Evolutionary conservation across 2,888 invertebrate species (phyloP).

Genomic region (Eupithecia inturbata): DNA sequence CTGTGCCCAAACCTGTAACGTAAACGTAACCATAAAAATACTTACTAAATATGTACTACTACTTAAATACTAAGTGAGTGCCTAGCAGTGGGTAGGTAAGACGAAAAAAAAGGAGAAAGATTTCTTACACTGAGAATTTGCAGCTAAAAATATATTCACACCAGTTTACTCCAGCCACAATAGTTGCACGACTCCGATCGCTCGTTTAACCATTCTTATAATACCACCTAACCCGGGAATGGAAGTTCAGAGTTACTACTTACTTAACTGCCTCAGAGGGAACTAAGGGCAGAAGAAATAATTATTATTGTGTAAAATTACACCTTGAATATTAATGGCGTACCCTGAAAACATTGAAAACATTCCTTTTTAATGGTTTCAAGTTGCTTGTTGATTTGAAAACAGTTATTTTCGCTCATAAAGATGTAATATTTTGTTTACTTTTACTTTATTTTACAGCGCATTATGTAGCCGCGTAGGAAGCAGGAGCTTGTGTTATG

Average conservation of each 20-base stretch:
- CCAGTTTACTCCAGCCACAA: not conserved
- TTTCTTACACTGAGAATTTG: no score
- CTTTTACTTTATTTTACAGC: no score
- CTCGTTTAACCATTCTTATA: conserved; percentile 12
- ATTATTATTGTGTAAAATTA: conserved; percentile 32
- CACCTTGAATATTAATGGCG: conserved; percentile 26
- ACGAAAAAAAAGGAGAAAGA: no score
- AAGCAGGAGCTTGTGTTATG: not conserved
- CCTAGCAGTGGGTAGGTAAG: no score
- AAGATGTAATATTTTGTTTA: no score
- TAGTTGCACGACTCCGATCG: not conserved
- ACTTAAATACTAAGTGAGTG: no score
- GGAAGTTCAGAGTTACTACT: conserved; percentile 26
- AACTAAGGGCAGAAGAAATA: conserved; percentile 24
- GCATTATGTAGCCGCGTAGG: not conserved
- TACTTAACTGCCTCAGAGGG: conserved; percentile 29
- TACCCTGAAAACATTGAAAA: conserved; percentile 22
- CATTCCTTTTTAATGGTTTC: conserved; percentile 23
- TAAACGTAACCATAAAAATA: no score
- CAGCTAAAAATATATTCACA: not conserved
- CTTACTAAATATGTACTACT: no score
- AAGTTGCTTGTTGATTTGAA: conserved; percentile 18
- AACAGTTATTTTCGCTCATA: not conserved
- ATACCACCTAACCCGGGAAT: conserved; percentile 15
- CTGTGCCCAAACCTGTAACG: no score